phyloP scores from a whole-genome alignment of 2,113 vertebrate species.

The Paedocypris sp. region DNA sequence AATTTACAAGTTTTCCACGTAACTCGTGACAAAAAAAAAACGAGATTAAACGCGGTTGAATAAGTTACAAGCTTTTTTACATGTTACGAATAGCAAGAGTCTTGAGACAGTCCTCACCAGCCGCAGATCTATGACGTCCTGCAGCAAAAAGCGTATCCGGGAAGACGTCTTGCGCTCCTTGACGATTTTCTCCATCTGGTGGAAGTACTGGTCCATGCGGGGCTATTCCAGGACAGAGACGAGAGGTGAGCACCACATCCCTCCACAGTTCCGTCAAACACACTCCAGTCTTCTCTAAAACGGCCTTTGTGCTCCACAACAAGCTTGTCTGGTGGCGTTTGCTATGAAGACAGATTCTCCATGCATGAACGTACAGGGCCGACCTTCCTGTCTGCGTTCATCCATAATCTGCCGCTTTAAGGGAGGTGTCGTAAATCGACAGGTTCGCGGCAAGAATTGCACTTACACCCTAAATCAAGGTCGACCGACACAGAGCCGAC shows the following conservation, averaged over 20 bases:
- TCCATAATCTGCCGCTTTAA: neutral
- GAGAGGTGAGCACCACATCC: slow-evolving; percentile 11
- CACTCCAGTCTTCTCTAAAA: neutral
- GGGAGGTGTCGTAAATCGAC: neutral
- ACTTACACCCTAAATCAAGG: neutral
- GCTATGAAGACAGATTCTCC: neutral
- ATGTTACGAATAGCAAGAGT: no score
- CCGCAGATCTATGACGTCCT: slow-evolving; percentile 89
- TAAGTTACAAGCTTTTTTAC: no score
- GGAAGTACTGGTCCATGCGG: slow-evolving; percentile 97
- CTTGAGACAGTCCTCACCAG: slow-evolving; percentile 66
- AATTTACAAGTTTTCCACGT: no score
- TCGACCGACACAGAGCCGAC: neutral
- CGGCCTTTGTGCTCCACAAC: neutral
- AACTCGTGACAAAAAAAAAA: no score
- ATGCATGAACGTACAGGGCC: neutral
- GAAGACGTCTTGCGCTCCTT: slow-evolving; percentile 96
- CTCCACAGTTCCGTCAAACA: neutral
- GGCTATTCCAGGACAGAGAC: slow-evolving; percentile 59
- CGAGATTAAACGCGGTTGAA: no score
- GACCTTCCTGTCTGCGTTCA: neutral
- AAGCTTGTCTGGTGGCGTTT: neutral
- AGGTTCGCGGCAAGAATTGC: neutral
- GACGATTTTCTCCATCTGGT: slow-evolving; percentile 98
- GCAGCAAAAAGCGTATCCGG: slow-evolving; percentile 93